Evolutionary conservation across 2,888 invertebrate species (phyloP), one percentile per base, ranked within the genome.

Genomic region (Chrysolina oricalcia): DNA sequence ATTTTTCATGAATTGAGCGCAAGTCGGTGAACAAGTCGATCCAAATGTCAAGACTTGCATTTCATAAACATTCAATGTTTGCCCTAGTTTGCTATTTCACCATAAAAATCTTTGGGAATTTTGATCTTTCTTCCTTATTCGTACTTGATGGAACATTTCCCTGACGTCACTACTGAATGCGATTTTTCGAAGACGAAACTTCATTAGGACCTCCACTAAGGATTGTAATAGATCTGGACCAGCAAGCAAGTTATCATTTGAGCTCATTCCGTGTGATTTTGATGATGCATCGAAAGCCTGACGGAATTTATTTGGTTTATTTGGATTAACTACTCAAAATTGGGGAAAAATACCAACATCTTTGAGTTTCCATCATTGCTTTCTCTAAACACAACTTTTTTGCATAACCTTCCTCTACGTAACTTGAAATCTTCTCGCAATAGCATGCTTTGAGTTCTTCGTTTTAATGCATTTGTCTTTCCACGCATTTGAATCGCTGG

Each of bases 281-380:
- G 19, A 53, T 17, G 19, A 5, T 9, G 50, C 50, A 19, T n/a
- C 50, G 17, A 53, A n/a, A 5, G 17, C 50, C 50, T 17, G 17
- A 53, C 50, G 50, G 19, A n/a, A n/a, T n/a, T n/a, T n/a, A n/a
- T n/a, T n/a, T n/a, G n/a, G n/a, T 53, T 53, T 53, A 1, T 53
- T 53, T 11, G 19, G 3, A 53, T 75, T 75, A 6, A 43, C 19
- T 6, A 74, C 65, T 4, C 15, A 64, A 50, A 74, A 70, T 63
- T 74, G 75, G 4, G 70, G 73, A n/a, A 75, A 40, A 43, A n/a
- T 73, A 75, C 72, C 75, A 75, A 27, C 46, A 46, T 56, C 70
- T 59, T 11, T 40, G 70, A 23, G 66, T 71, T 73, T 69, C 70
- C 63, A 27, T 46, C 5, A 0, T 17, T 11, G 62, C 56, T 43